phyloP scores from a whole-genome alignment of 1,140 invertebrate genomes.

The Drosophila subobscura region DNA sequence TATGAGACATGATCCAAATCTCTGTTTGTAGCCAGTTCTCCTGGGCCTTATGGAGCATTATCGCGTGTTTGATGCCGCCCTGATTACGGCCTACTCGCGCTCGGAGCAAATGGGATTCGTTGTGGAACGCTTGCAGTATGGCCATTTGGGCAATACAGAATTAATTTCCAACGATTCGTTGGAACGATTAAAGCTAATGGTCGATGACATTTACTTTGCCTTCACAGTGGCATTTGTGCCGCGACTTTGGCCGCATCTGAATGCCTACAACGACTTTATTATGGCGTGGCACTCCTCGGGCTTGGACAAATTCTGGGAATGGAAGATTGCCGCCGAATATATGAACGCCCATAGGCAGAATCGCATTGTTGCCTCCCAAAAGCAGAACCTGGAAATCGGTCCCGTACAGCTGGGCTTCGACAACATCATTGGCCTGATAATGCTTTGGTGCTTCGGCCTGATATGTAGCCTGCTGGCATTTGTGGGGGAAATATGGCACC shows the following conservation, averaged over 20 bases:
- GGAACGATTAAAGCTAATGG: slow-evolving; percentile 68
- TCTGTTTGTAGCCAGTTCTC: slow-evolving; percentile 49
- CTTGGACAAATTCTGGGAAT: slow-evolving; percentile 75
- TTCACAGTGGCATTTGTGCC: slow-evolving; percentile 62
- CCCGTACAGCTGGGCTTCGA: slow-evolving; percentile 66
- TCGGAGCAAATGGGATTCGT: slow-evolving; percentile 74
- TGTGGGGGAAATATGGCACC: slow-evolving; percentile 46
- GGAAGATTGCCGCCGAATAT: slow-evolving; percentile 65
- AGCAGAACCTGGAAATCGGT: slow-evolving; percentile 55
- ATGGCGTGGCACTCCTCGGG: slow-evolving; percentile 71
- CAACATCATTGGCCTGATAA: slow-evolving; percentile 68
- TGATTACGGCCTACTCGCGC: slow-evolving; percentile 47
- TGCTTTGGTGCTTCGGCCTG: slow-evolving; percentile 71
- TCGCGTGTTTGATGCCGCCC: slow-evolving; percentile 34
- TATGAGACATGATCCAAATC: background rate
- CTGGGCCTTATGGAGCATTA: slow-evolving; percentile 52
- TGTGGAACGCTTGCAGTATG: slow-evolving; percentile 69
- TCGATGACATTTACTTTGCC: slow-evolving; percentile 70
- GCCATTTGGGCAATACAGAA: slow-evolving; percentile 67
- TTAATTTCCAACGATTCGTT: slow-evolving; percentile 62
- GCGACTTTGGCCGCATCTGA: slow-evolving; percentile 61
- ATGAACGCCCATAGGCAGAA: slow-evolving; percentile 69
- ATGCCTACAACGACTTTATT: slow-evolving; percentile 60
- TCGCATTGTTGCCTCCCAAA: slow-evolving; percentile 61
- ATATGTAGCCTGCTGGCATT: slow-evolving; percentile 63